Evolutionary conservation across 2,113 vertebrate species (phyloP), one percentile per base, ranked within the genome.

Genomic region (Tragelaphus imberbis): DNA sequence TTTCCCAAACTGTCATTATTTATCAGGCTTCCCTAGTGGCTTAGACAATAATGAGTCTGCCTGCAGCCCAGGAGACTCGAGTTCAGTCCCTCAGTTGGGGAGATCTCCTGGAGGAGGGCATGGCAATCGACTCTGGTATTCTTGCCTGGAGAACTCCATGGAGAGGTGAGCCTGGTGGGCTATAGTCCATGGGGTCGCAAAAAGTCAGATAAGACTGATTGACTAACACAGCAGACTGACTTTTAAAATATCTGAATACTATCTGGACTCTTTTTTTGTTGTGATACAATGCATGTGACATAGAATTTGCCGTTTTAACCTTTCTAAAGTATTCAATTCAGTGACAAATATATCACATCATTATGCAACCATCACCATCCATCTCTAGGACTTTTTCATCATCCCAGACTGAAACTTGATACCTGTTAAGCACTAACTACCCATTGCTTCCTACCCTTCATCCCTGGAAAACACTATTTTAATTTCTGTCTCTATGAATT

Each of bases 381-480:
- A 51, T 85, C n/a, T 55, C 16, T 12, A 86, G 21, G 25, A 68
- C 5, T 25, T 49, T 65, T 15, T 84, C 7, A 33, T 40, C 28
- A 85, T 79, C 27, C 8, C 56, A 56, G 28, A 88, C 16, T 81
- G 5, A 92, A 92, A 55, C 9, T 90, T 27, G 19, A 1, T 58
- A 21, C 12, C 17, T 2, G 14, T 23, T 82, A 55, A 91, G 59
- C 14, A 77, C 27, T 23, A 85, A 30, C 7, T 90, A 25, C 6
- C 33, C 19, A 51, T n/a, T 81, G 27, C 3, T 4, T 8, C 15
- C 4, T 65, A 8, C 2, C 15, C 7, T 4, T 6, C 82, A 0
- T 0, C 8, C 11, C 23, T 68, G 59, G 5, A 63, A 17, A 44
- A 2, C 25, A 23, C 27, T 61, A 1, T 21, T 51, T 15, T 30